Evolutionary conservation across 2,888 invertebrate species (phyloP), one percentile per base, ranked within the genome.

Genomic region (Pandemis cinnamomeana): DNA sequence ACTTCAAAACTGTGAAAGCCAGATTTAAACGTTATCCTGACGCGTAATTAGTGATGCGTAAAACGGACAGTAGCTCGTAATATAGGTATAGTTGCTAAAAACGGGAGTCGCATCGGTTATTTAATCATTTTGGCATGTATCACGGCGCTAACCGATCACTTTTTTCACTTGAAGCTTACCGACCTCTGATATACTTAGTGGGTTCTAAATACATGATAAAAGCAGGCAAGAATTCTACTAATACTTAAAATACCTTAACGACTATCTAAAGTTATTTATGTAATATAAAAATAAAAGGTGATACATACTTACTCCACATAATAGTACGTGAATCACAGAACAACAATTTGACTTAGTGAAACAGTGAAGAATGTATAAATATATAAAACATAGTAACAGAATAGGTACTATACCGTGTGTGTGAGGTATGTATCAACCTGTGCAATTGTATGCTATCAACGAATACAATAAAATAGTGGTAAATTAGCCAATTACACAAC

Each of bases 171-270:
- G 11, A 55, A 58, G 58, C 11, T 58, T 20, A 27, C 58, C 20
- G 27, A 27, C 11, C 10, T 11, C 27, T 58, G 27, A 27, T 27
- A 27, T 8, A 36, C 27, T 36, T 36, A 27, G 27, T 11, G 11
- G 27, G 5, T 27, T 27, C 5, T 58, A 27, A 58, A 27, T 27
- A 55, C 20, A 58, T 11, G 58, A 46, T 53, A 64, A 62, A 68
- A 72, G 63, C 71, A 74, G 69, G 74, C 70, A 73, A 72, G 67
- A 73, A 36, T 71, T 60, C 46, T 63, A 73, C 67, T 70, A 64
- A 69, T 64, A 64, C 68, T 69, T 63, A 67, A 51, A 13, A 53
- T 68, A 62, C 15, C 64, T 74, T 71, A 42, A 64, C 15, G 58
- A 48, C 71, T 70, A 76, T 42, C 51, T 70, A 69, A 53, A 71